phyloP scores from a whole-genome alignment of 35 echinoderm and acorn worm species.

The Amphiura filiformis region DNA sequence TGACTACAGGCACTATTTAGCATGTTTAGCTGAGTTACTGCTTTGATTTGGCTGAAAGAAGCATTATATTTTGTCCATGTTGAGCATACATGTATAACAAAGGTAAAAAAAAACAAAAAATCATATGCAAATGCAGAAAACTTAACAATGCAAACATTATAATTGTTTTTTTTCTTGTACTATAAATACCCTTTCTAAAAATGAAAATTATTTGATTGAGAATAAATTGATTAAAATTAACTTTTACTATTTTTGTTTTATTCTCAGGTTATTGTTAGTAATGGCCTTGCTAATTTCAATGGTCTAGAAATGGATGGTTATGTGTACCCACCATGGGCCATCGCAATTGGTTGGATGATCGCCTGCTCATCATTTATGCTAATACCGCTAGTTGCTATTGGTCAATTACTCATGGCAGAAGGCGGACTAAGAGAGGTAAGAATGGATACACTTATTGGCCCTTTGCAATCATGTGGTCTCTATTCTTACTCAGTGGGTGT shows the following conservation, averaged over 20 bases:
- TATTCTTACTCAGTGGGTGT: too few relatives aligned
- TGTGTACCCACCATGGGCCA: conserved; percentile 80
- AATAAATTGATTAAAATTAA: too few relatives aligned
- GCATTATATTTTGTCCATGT: too few relatives aligned
- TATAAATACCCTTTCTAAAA: too few relatives aligned
- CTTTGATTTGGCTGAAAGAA: too few relatives aligned
- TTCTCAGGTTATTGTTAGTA: conserved; percentile 59
- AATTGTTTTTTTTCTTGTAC: background rate
- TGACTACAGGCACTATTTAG: too few relatives aligned
- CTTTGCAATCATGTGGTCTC: too few relatives aligned
- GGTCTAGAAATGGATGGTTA: conserved; percentile 61
- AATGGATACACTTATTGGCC: background rate
- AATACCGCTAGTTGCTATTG: conserved; percentile 75
- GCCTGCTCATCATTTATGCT: conserved; percentile 63
- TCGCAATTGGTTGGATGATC: conserved; percentile 84
- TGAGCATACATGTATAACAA: too few relatives aligned
- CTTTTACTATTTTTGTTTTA: background rate
- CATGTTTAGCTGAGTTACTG: too few relatives aligned
- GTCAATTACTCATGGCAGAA: conserved; percentile 60
- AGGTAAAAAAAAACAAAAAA: too few relatives aligned
- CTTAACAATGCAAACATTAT: background rate
- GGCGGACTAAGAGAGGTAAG: conserved; percentile 76
- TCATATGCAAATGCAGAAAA: too few relatives aligned
- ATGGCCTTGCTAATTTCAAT: conserved; percentile 63
- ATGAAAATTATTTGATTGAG: too few relatives aligned